Base-by-base conservation (phyloP, 2,113 vertebrate species). In the Paratilapia polleni region DNA sequence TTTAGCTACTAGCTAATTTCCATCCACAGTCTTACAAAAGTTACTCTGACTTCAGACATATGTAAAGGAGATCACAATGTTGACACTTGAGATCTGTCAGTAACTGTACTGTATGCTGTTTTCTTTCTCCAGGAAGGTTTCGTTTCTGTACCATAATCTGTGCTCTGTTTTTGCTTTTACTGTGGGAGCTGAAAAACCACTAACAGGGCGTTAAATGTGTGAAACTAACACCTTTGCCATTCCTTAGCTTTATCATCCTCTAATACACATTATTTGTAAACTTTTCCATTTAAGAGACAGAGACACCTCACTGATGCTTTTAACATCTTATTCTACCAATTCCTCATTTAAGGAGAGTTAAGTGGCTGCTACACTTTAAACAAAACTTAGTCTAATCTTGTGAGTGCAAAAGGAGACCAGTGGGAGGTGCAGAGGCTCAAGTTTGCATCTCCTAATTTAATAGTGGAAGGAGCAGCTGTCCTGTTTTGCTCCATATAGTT, bases 381-480 rank as follows among this genome's bases (percentile, higher is more conserved):
- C 6, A 36, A 66, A 24, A 38, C 17, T 59, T 70, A 14, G 20
- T n/a, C 64, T n/a, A 34, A 63, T 58, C 6, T 62, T 70, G 47
- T 22, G 59, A 31, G 34, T 75, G 26, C 77, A 78, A 60, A 61
- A 20, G 17, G 41, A 78, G 63, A 84, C 66, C 59, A 36, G 43
- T 60, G 26, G 52, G 80, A 78, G 13, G 28, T 34, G 13, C 78
- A 59, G 47, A 63, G 83, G 68, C 75, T 78, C 41, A 63, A 20
- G 28, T 84, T 64, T 84, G 31, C 70, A 3, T 36, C 61, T 76
- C 47, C 31, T 82, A 88, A 88, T 84, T 52, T 79, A 76, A 80
- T 49, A 60, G 28, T 41, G 28, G 43, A 77, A 43, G 78, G 59
- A 83, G 63, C 85, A 85, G 66, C 85, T 87, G 82, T 81, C 87